These are phyloP conservation scores for Lomographa bimaculata DNA, from an alignment of 2,888 invertebrate genomes.

Conservation along the genomic window DNA sequence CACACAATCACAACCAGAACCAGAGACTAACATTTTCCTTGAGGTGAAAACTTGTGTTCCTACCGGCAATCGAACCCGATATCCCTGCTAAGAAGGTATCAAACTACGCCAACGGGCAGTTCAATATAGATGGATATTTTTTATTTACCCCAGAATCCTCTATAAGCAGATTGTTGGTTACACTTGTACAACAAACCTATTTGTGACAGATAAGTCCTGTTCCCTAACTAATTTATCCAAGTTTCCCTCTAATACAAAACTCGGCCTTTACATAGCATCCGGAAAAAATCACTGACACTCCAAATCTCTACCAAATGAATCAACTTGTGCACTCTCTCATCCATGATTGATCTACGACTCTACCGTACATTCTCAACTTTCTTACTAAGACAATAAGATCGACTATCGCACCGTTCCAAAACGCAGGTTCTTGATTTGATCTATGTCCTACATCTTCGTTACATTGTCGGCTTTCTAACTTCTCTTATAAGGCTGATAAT, in stretches of 20 bases:
- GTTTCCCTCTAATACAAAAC: conserved; percentile 2
- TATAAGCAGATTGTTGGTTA: no score
- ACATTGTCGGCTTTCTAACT: conserved; percentile 1
- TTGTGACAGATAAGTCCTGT: neutral
- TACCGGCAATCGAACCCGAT: no score
- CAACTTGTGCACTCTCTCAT: conserved; percentile 17
- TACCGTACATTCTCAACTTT: conserved; percentile 3
- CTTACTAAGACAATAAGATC: conserved; percentile 1
- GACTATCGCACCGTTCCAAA: neutral
- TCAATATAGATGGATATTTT: no score
- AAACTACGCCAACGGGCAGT: no score
- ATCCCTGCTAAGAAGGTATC: no score
- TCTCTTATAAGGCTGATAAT: conserved; percentile 14
- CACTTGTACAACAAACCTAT: neutral
- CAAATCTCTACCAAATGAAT: conserved; percentile 21
- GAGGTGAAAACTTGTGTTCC: no score
- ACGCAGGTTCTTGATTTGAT: conserved; percentile 9
- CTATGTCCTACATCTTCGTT: conserved; percentile 7
- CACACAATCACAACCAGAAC: no score
- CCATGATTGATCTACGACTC: conserved; percentile 10
- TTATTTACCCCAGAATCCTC: no score
- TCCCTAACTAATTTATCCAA: conserved; percentile 7
- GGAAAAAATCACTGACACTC: conserved; percentile 25
- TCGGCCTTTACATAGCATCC: conserved; percentile 10
- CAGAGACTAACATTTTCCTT: no score